Evolutionary conservation across 64 coral and sea anemone genomes (phyloP), one percentile per base, ranked within the genome.

Genomic region (Hydrozoanthus tunicans): DNA sequence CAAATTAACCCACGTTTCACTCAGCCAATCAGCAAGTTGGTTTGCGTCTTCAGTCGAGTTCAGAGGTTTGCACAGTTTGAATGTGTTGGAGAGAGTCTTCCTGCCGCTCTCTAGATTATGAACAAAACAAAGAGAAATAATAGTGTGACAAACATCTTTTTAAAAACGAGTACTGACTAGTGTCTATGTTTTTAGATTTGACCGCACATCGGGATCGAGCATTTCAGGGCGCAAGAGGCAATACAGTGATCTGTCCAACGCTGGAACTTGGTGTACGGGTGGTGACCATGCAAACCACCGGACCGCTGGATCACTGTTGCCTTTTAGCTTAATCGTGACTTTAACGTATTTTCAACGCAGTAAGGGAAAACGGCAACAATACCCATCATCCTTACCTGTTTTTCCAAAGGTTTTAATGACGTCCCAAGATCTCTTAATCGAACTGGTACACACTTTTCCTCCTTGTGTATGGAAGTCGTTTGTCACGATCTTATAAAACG

Each of bases 1-100:
- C 14, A 99, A 80, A 77, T 99, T 99, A 7, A 94, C 94, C 97
- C 97, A 99, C 12, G 97, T 99, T 86, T 95, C 97, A 58, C 92
- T 95, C 64, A 99, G 20, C 97, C 97, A 99, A 56, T 94, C 92
- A 43, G 77, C 81, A 3, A 99, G 69, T 6, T 89, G 80, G 5
- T 64, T 79, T 8, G 84, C 96, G 7, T 99, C 91, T 4, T 86
- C 82, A 73, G 91, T 25, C 6, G 63, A 84, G 85, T 90, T 94
- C 6, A 99, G n/a, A 56, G 96, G 96, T 23, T 92, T 93, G 67
- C 96, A 99, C 14, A 95, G 58, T 55, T 92, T 93, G 56, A 99
- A 99, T 51, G 90, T 93, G 0, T 54, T 80, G 5, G 90, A 80
- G 67, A 98, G 64, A 14, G 14, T 90, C 54, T 85, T 71, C 8